A percentile compares a stretch with the other conserved stretches of the same genome.
Evolutionary conservation across 2,113 vertebrate species (phyloP).

Genomic region (Heptranchias perlo): DNA sequence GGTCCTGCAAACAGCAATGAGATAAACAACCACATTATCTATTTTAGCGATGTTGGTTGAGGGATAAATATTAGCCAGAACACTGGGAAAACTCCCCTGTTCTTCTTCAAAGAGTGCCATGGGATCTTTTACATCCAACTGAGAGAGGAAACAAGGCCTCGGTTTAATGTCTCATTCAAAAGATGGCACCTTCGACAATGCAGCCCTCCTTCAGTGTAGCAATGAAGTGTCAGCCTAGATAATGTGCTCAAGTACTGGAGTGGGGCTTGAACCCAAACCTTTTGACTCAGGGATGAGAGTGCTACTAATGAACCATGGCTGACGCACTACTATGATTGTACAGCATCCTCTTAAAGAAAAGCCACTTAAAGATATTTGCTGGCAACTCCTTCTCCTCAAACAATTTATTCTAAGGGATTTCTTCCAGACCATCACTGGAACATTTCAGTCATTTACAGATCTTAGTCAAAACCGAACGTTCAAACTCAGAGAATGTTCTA

Average conservation of each 20-base stretch:
- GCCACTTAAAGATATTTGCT: background rate
- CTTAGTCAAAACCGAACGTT: background rate
- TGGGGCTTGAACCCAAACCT: background rate
- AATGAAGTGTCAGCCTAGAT: background rate
- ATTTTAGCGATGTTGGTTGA: background rate
- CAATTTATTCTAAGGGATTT: background rate
- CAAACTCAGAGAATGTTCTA: background rate
- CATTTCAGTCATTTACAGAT: background rate
- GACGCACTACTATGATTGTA: background rate
- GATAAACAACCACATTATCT: background rate
- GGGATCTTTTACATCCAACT: background rate
- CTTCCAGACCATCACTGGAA: background rate
- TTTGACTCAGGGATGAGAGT: background rate
- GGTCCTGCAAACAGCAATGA: background rate
- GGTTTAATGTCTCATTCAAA: background rate
- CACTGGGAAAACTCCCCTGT: background rate
- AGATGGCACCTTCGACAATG: background rate
- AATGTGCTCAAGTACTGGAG: background rate
- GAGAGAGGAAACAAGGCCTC: background rate
- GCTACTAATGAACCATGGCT: background rate
- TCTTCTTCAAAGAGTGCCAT: background rate
- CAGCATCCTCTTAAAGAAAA: background rate
- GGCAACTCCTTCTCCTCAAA: background rate
- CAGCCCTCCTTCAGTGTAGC: background rate
- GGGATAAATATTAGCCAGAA: background rate